Percentiles rank a stretch among this genome's conserved stretches.
These are phyloP conservation scores for Myzus persicae DNA, from an alignment of 1,140 invertebrate genomes.

Conservation along the genomic window DNA sequence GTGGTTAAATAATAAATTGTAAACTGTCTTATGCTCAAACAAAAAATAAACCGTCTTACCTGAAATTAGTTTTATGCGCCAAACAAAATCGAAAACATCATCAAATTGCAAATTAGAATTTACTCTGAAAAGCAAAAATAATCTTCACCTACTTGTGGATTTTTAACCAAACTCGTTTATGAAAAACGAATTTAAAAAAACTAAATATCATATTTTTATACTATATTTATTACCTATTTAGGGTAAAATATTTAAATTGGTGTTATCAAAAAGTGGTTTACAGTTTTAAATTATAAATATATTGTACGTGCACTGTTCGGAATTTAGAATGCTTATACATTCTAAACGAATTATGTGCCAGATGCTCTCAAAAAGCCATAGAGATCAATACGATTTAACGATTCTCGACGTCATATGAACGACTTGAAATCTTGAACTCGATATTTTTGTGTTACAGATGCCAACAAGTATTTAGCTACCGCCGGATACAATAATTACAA, in stretches of 20 bases:
- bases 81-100: background rate
- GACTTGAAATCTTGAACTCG: too few species aligned
- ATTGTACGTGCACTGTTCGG: background rate
- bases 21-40: too few species aligned
- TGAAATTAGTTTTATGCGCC: background rate
- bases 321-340: background rate
- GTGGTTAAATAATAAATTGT: background rate
- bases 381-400: background rate
- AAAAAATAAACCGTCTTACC: background rate
- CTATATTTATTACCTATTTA: background rate
- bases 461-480: background rate
- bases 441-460: background rate
- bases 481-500: background rate
- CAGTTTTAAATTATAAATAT: too few species aligned
- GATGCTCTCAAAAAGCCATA: background rate
- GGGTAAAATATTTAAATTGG: background rate
- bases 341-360: background rate
- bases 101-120: background rate
- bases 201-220: background rate
- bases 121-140: background rate
- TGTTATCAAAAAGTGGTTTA: background rate
- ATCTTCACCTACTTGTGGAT: background rate
- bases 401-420: background rate
- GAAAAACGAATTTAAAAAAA: background rate
- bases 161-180: background rate